These are phyloP conservation scores for Galendromus occidentalis DNA, from an alignment of 1,140 invertebrate species.

Conservation along the genomic window DNA sequence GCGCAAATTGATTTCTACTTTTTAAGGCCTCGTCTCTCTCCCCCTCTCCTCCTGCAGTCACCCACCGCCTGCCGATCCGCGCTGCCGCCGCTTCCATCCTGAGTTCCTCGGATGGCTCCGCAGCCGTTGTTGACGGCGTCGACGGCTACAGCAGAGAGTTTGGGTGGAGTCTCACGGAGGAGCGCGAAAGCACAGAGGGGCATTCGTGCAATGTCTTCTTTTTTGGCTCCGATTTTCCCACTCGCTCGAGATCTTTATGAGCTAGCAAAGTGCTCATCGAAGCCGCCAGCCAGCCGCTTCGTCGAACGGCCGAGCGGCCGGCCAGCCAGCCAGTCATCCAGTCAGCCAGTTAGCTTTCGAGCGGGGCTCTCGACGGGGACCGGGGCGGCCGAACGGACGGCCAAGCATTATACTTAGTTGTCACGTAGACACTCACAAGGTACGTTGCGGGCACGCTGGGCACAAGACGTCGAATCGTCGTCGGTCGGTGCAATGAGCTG, in stretches of 20 bases:
- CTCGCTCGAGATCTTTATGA: not conserved
- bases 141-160: not conserved
- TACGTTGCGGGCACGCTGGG: no score
- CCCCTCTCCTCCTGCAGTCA: not conserved
- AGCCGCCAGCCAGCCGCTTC: not conserved
- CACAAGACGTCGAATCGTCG: no score
- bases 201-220: not conserved
- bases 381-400: not conserved
- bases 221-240: not conserved
- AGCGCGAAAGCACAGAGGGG: not conserved
- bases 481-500: no score
- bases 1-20: conserved; percentile 11
- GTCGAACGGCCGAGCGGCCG: not conserved
- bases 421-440: not conserved
- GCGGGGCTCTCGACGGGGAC: not conserved
- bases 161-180: not conserved
- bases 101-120: not conserved
- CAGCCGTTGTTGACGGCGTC: not conserved
- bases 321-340: not conserved
- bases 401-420: conserved; percentile 6
- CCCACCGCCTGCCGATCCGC: not conserved
- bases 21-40: not conserved
- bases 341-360: not conserved
- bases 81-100: not conserved
- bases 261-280: conserved; percentile 10